Evolutionary conservation across 2,797 vertebrate species (phyloP).

Genomic region (Takifugu ocellatus): DNA sequence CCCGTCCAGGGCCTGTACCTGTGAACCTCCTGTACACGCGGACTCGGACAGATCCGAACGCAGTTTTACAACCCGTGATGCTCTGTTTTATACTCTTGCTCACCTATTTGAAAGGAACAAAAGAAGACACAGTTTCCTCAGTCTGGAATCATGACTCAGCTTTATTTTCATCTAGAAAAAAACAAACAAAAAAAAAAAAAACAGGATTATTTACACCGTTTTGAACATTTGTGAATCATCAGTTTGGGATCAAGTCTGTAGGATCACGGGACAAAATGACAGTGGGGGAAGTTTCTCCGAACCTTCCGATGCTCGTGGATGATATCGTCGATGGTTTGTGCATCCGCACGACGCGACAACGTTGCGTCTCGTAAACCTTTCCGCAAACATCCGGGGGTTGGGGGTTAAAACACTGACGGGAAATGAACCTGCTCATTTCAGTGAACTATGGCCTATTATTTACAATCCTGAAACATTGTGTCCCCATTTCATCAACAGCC

Average conservation of each 20-base stretch:
- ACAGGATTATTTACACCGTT: conserved; percentile 71
- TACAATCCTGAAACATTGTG: conserved; percentile 66
- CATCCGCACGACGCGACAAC: conserved; percentile 35
- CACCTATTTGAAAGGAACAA: conserved; percentile 5
- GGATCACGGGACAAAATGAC: conserved; percentile 54
- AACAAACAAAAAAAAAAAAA: conserved; percentile 3
- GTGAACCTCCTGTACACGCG: too few relatives aligned
- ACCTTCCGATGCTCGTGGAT: conserved; percentile 23
- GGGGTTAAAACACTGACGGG: conserved; percentile 35
- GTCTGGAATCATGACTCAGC: conserved; percentile 65
- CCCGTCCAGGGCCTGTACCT: too few relatives aligned
- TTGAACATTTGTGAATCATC: conserved; percentile 65
- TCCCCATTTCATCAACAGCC: conserved; percentile 67
- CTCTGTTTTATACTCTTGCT: too few relatives aligned
- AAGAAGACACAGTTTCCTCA: conserved; percentile 21
- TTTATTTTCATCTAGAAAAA: conserved; percentile 73
- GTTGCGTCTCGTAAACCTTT: conserved; percentile 44
- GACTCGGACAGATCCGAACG: too few relatives aligned
- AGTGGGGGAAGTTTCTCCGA: conserved; percentile 39
- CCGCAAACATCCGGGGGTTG: conserved; percentile 40
- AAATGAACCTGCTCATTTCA: conserved; percentile 35
- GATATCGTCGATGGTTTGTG: conserved; percentile 34
- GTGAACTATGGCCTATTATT: conserved; percentile 56
- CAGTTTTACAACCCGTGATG: too few relatives aligned
- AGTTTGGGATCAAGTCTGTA: conserved; percentile 57